Conservation (phyloP, 2,113 vertebrate genomes). For the Brachyhypopomus occidentalis region DNA sequence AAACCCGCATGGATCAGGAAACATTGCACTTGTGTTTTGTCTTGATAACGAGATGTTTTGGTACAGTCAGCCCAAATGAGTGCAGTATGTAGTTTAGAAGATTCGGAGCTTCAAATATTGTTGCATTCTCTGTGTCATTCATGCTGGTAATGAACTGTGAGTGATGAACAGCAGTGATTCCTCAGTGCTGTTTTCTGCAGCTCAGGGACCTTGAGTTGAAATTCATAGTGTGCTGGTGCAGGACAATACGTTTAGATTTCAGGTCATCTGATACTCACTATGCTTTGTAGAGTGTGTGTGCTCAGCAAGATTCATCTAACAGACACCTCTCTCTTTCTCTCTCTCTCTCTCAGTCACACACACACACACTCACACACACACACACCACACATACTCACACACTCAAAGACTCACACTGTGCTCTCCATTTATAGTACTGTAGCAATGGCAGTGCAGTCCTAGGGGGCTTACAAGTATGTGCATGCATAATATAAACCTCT, state of each 20-base stretch:
- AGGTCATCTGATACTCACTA: slow-evolving; percentile 67
- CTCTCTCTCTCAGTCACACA: slow-evolving; percentile 12
- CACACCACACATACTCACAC: not conserved
- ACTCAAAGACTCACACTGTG: not conserved
- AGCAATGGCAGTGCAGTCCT: not conserved
- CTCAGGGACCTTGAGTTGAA: slow-evolving; percentile 39
- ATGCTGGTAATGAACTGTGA: not conserved
- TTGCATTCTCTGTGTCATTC: not conserved
- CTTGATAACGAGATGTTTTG: not conserved
- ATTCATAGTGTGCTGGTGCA: slow-evolving; percentile 64
- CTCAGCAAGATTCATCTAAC: slow-evolving; percentile 73
- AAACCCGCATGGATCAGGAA: not conserved
- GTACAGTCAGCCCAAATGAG: too few relatives aligned
- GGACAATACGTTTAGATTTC: slow-evolving; percentile 69
- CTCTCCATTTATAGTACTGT: slow-evolving; percentile 28
- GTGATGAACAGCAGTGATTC: slow-evolving; percentile 45
- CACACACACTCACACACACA: slow-evolving; percentile 39
- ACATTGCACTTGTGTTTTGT: not conserved
- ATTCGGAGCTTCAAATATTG: too few relatives aligned
- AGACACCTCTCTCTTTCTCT: slow-evolving; percentile 57
- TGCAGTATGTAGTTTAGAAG: too few relatives aligned
- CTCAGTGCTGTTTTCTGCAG: slow-evolving; percentile 24
- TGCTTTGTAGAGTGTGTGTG: slow-evolving; percentile 54
- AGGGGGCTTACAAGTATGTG: slow-evolving; percentile 16
- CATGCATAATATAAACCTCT: slow-evolving; percentile 28